Evolutionary conservation across 37 sponge, comb jelly and placozoan genomes (phyloP), one percentile per base, ranked within the genome.

Genomic region (Cliona cf. orientalis): DNA sequence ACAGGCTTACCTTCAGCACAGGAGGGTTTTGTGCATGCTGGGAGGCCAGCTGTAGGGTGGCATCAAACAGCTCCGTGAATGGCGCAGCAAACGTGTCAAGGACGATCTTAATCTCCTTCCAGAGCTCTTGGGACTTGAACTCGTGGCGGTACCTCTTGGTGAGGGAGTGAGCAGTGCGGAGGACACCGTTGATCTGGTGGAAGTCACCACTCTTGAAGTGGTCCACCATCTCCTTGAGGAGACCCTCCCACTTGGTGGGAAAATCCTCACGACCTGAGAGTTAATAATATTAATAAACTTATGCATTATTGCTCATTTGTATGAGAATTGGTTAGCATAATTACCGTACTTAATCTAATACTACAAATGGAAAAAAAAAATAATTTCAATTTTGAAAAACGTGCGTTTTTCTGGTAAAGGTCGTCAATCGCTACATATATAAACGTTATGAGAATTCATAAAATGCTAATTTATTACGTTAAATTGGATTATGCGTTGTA

Each of bases 131-230:
- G 3, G 95, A 92, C 65, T 92, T 86, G 80, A 97, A 92, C 80
- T 99, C 99, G 65, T 99, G 91, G 6, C 95, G 81, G 63, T 95
- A 98, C 28, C 97, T 85, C 57, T 89, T 92, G 77, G 97, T 96
- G 57, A 99, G 90, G 1, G 97, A 97, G 78, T 99, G 94, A 34
- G 99, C 99, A n/a, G 99, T 99, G 72, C 90, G 92, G 29, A 99
- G 82, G 36, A 96, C 90, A 5, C 99, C 99, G 55, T 96, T 96
- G 89, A 99, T 99, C 69, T 86, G 79, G 72, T 99, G 87, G 79
- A 99, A 94, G 74, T 99, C 94, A 7, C 86, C 85, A 17, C 88
- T 72, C 35, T 90, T 75, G 45, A 99, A 91, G 22, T 99, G 86
- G n/a, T 66, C 80, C 21, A 97, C 91, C 92, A 99, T 90, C 57